Conservation (phyloP, 2,888 invertebrate genomes). For the Harpagoxenus sublaevis region DNA sequence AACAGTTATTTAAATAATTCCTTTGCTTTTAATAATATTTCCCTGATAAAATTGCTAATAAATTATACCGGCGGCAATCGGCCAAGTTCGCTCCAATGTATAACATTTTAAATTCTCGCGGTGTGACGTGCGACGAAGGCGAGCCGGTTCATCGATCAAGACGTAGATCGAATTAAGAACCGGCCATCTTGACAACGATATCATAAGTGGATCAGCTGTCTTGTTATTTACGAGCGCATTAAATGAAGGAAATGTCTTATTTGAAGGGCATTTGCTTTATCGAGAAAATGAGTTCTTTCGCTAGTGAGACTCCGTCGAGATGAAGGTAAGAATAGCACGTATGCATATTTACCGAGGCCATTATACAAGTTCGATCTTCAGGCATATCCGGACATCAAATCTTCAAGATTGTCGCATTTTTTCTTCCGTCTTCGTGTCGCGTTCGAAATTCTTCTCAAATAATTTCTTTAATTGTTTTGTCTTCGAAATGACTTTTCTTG, state of each 20-base stretch:
- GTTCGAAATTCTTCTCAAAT: neutral
- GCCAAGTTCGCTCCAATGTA: neutral
- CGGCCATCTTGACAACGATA: slow-evolving; percentile 45
- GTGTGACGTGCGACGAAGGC: neutral
- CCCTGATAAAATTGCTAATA: neutral
- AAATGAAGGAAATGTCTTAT: slow-evolving; percentile 48
- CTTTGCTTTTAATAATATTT: neutral
- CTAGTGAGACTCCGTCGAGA: slow-evolving; percentile 49
- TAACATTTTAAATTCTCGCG: slow-evolving; percentile 5
- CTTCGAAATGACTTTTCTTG: neutral
- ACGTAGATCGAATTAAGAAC: slow-evolving; percentile 52
- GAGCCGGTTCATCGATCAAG: slow-evolving; percentile 29
- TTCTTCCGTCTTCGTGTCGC: neutral
- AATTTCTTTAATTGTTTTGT: neutral
- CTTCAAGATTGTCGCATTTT: slow-evolving; percentile 9
- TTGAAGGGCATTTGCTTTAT: slow-evolving; percentile 42
- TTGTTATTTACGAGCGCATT: slow-evolving; percentile 66
- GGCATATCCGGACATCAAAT: slow-evolving; percentile 47
- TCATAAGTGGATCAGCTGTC: slow-evolving; percentile 66
- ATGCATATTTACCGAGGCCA: slow-evolving; percentile 59
- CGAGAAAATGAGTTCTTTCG: slow-evolving; percentile 58
- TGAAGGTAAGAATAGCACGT: slow-evolving; percentile 66
- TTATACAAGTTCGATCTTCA: slow-evolving; percentile 29
- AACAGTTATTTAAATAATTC: slow-evolving; percentile 26
- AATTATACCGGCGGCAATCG: neutral